Evolutionary conservation across 2,113 vertebrate genomes (phyloP).

Genomic region (Ranitomeya variabilis): DNA sequence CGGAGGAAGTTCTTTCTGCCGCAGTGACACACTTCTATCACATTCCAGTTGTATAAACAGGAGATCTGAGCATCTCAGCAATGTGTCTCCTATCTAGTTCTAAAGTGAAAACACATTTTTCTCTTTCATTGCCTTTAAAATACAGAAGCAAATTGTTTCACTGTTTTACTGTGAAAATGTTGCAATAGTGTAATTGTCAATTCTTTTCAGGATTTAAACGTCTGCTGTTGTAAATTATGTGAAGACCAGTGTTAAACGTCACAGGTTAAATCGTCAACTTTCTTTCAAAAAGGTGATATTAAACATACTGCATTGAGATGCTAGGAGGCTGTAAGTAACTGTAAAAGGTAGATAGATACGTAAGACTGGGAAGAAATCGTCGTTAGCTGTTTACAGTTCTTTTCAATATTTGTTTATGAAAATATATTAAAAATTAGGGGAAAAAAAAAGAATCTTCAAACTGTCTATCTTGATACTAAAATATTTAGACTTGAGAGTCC

Average conservation of each 20-base stretch:
- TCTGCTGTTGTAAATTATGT: too few species aligned
- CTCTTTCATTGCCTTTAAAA: slow-evolving; percentile 16
- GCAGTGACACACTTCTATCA: slow-evolving; percentile 37
- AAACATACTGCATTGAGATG: not conserved
- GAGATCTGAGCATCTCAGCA: slow-evolving; percentile 26
- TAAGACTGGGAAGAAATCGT: too few species aligned
- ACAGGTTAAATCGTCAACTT: not conserved
- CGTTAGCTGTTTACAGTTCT: too few species aligned
- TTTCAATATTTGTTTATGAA: too few species aligned
- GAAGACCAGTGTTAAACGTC: not conserved
- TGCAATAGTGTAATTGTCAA: not conserved
- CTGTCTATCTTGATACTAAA: too few species aligned
- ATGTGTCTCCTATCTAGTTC: slow-evolving; percentile 22
- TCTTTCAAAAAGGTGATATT: not conserved
- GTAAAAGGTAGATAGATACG: too few species aligned
- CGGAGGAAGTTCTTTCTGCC: slow-evolving; percentile 4
- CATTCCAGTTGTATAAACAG: slow-evolving; percentile 53
- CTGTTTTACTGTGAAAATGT: slow-evolving; percentile 19
- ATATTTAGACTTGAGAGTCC: too few species aligned
- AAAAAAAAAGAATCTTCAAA: too few species aligned
- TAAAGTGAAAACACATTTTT: slow-evolving; percentile 48
- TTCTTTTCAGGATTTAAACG: not conserved
- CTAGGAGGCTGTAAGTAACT: too few species aligned
- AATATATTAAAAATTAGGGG: too few species aligned
- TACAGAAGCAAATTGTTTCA: slow-evolving; percentile 41